Evolutionary conservation across 2,888 invertebrate genomes (phyloP).

Genomic region (Nomada fucata): DNA sequence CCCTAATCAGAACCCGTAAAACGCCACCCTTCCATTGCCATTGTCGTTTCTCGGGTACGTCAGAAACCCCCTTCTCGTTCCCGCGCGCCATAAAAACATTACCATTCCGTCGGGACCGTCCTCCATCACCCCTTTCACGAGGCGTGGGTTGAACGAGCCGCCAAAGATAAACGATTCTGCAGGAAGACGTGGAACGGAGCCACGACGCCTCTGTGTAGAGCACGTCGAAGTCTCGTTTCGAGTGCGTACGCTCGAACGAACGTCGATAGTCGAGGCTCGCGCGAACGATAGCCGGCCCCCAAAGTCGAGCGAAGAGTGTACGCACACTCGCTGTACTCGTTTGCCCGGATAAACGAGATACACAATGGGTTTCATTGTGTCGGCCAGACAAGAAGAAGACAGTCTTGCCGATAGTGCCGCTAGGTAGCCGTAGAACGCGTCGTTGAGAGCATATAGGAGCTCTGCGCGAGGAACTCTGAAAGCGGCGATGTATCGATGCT

Average conservation of each 20-base stretch:
- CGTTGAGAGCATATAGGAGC: not conserved
- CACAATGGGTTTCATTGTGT: conserved; percentile 75
- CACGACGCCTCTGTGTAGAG: not conserved
- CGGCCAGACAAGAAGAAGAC: conserved; percentile 46
- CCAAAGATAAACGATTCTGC: conserved; percentile 36
- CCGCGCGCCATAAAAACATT: conserved; percentile 35
- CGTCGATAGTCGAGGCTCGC: conserved; percentile 26
- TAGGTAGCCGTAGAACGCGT: conserved; percentile 33
- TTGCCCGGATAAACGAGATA: conserved; percentile 23
- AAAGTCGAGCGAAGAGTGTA: conserved; percentile 9
- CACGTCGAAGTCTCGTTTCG: not conserved
- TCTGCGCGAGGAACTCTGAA: not conserved
- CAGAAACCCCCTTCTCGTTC: not conserved
- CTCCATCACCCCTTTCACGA: not conserved
- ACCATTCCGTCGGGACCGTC: conserved; percentile 26
- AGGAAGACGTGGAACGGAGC: conserved; percentile 20
- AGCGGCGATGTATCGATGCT: not conserved
- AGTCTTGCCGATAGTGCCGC: conserved; percentile 52
- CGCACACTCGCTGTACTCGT: conserved; percentile 16
- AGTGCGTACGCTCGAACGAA: conserved; percentile 33
- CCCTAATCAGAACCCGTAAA: conserved; percentile 32
- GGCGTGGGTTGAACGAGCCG: conserved; percentile 26
- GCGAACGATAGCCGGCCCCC: not conserved
- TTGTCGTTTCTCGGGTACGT: not conserved
- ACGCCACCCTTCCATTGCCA: conserved; percentile 6